phyloP scores from a whole-genome alignment of 30 jellyfish, hydroid and myxozoan genomes.

The Pelagia noctiluca region DNA sequence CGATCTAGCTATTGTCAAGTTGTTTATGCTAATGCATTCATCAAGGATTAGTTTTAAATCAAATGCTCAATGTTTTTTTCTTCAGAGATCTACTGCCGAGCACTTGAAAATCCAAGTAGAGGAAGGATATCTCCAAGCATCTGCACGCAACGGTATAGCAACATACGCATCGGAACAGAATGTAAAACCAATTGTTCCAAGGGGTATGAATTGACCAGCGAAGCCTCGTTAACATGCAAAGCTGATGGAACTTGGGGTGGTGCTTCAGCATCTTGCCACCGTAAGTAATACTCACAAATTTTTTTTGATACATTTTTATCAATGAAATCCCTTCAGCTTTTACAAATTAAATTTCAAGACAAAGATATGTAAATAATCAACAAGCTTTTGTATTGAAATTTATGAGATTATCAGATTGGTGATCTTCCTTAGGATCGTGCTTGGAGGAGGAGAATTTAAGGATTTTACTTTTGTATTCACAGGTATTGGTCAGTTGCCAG shows the following conservation, averaged over 20 bases:
- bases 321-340: too few relatives aligned
- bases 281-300: slow-evolving; percentile 50
- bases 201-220: slow-evolving; percentile 80
- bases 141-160: slow-evolving; percentile 77
- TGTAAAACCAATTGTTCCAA: slow-evolving; percentile 75
- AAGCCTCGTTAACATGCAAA: slow-evolving; percentile 69
- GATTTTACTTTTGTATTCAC: too few relatives aligned
- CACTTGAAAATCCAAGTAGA: slow-evolving; percentile 74
- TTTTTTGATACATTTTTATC: neutral
- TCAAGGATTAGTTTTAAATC: too few relatives aligned
- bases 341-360: too few relatives aligned
- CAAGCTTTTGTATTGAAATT: too few relatives aligned
- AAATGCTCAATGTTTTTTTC: too few relatives aligned
- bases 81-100: slow-evolving; percentile 83
- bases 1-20: neutral
- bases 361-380: too few relatives aligned
- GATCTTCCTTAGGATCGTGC: too few relatives aligned
- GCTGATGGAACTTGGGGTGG: slow-evolving; percentile 87
- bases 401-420: too few relatives aligned
- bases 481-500: too few relatives aligned
- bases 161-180: slow-evolving; percentile 79
- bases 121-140: slow-evolving; percentile 79
- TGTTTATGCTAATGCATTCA: too few relatives aligned
- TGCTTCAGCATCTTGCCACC: slow-evolving; percentile 84
- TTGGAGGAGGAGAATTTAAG: too few relatives aligned